Evolutionary conservation across 2,888 invertebrate species (phyloP).

Genomic region (Diachrysia chrysitis): DNA sequence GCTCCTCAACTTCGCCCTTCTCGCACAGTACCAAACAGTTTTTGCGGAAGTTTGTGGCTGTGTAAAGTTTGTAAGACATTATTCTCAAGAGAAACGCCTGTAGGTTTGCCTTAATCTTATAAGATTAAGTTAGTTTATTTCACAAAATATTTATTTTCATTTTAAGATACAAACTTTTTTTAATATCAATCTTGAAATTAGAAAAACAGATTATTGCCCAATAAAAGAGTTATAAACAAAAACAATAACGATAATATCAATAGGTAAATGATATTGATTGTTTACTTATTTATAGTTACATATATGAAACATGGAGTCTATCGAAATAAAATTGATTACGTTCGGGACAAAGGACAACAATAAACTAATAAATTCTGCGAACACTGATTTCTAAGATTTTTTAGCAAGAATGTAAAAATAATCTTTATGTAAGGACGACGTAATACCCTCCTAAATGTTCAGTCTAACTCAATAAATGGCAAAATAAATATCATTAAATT

Average conservation of each 20-base stretch:
- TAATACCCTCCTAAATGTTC: background rate
- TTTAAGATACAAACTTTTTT: too few species aligned
- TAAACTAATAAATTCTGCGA: background rate
- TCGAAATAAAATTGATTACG: background rate
- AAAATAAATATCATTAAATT: background rate
- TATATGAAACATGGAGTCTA: background rate
- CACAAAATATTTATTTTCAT: too few species aligned
- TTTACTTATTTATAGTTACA: too few species aligned
- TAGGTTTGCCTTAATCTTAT: background rate
- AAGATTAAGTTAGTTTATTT: background rate
- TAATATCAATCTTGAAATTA: too few species aligned
- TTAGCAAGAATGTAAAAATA: background rate
- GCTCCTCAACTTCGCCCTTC: slow-evolving; percentile 89
- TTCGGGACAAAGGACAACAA: background rate
- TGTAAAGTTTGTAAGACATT: slow-evolving; percentile 20
- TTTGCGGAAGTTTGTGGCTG: slow-evolving; percentile 80
- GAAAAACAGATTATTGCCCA: too few species aligned
- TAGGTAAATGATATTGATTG: too few species aligned
- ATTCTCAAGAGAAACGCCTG: background rate
- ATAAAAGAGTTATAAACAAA: too few species aligned
- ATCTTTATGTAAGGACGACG: background rate
- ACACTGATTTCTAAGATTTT: background rate
- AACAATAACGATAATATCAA: too few species aligned
- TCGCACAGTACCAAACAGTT: slow-evolving; percentile 86
- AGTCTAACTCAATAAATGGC: background rate